Evolutionary conservation across 2,113 vertebrate genomes (phyloP), one percentile per base, ranked within the genome.

Genomic region (Tor tambroides): DNA sequence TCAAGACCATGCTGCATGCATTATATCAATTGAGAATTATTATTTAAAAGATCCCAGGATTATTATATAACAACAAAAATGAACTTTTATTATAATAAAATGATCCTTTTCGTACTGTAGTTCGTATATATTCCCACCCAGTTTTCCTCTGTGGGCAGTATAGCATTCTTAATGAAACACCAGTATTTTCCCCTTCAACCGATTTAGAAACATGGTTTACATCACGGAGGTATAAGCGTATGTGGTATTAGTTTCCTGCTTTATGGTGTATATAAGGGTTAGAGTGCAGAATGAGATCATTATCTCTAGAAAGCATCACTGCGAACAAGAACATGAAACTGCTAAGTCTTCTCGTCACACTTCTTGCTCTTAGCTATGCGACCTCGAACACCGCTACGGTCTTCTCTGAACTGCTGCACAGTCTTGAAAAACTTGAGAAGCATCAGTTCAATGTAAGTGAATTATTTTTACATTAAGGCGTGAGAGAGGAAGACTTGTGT

Each of bases 291-390:
- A 56, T 54, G 30, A 83, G 63, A 85, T 72, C 80, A 17, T 72
- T 80, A 89, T 89, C 86, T 87, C 80, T 86, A 87, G 86, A 86
- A 67, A 89, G 80, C 69, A 56, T 89, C 86, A 77, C 23, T 86
- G 63, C 65, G 54, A 79, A 46, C n/a, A 14, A 35, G 30, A 89
- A 83, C 83, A 89, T 89, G 89, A 86, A 14, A 56, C 67, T 54
- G 30, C 30, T 88, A 10, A 38, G 85, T 83, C 63, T 84, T 80
- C 65, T 89, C n/a, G 6, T 85, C n/a, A 2, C 26, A 3, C 23
- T 87, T 65, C 35, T 84, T 11, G 32, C 19, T 59, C 54, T 59
- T 23, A 59, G 54, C 54, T 59, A 21, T 59, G 54, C 54, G 8
- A 23, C 8, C 19, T 8, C 21, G 0, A 21, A 23, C 7, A 51